Base-by-base conservation (phyloP, 2,888 invertebrate genomes). In the Aleiodes testaceus region DNA sequence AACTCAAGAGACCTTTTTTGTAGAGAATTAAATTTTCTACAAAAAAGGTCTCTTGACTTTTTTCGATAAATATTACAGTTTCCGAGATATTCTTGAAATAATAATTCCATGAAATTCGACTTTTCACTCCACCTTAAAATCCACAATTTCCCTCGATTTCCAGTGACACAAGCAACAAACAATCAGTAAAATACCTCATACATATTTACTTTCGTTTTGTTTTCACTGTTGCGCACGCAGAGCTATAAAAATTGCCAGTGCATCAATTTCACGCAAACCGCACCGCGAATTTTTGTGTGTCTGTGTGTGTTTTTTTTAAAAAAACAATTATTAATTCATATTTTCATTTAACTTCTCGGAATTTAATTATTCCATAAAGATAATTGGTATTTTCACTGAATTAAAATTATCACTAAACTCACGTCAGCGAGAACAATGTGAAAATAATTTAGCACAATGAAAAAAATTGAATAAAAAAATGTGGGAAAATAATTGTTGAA, bases 201-300 rank as follows among this genome's bases (percentile, higher is more conserved):
- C 50, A 59, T 42, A n/a, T 53, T 20, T 42, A 70, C 70, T 70
- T 70, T 70, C 70, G 30, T 66, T 66, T 59, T 36, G 59, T 66
- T 66, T 70, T 70, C 70, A 66, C 66, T 70, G 36, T 11, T 42
- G 59, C 42, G 59, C 55, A 55, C 36, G 42, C 44, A 45, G 49
- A 7, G 18, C 12, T 18, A 47, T 55, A 26, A 61, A 71, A 71
- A 67, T 61, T 63, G 45, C n/a, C 44, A 44, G 61, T 61, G 71
- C 71, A 71, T 71, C 66, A 61, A 71, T 63, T 44, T 61, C 26
- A 52, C 36, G 9, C 52, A 22, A 67, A 61, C 66, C 44, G 22
- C 47, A 26, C 16, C 47, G 9, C 6, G 36, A 36, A 36, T 36
- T 36, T 36, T 26, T 26, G 3, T 22, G 22, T 26, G n/a, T 26